Evolutionary conservation across 2,113 vertebrate genomes (phyloP).

Genomic region (Fulica atra): DNA sequence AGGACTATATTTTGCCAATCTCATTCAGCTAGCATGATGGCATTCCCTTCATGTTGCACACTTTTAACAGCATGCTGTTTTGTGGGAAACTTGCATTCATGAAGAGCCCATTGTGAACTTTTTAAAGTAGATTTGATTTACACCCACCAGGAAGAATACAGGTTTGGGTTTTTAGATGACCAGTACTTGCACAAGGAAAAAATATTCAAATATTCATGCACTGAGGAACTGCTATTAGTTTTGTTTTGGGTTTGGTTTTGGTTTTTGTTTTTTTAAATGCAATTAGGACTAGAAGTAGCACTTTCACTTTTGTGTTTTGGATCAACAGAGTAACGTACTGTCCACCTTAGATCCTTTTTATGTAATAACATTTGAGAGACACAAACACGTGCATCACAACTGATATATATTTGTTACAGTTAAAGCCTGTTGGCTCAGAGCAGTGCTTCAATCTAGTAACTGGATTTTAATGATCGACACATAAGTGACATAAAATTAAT

Average conservation of each 20-base stretch:
- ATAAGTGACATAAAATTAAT: conserved; percentile 59
- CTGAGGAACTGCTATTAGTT: conserved; percentile 78
- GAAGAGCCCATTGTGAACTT: conserved; percentile 85
- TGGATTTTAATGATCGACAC: conserved; percentile 65
- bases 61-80: conserved; percentile 95
- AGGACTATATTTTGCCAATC: conserved; percentile 88
- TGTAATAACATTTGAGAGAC: conserved; percentile 59
- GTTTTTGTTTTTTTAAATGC: conserved; percentile 30
- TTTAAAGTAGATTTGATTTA: conserved; percentile 71
- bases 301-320: conserved; percentile 79
- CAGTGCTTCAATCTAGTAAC: conserved; percentile 69
- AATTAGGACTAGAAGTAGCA: conserved; percentile 80
- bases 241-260: conserved; percentile 46
- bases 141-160: conserved; percentile 70
- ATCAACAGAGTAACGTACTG: conserved; percentile 67
- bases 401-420: conserved; percentile 50
- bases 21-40: conserved; percentile 86
- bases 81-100: conserved; percentile 84
- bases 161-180: conserved; percentile 74
- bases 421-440: conserved; percentile 62
- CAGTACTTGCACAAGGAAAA: conserved; percentile 79
- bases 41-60: conserved; percentile 86
- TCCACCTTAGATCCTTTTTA: conserved; percentile 61
- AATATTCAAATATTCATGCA: conserved; percentile 76
- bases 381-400: conserved; percentile 47